Base-by-base conservation (phyloP, 2,888 invertebrate genomes). In the Eupithecia abbreviata region DNA sequence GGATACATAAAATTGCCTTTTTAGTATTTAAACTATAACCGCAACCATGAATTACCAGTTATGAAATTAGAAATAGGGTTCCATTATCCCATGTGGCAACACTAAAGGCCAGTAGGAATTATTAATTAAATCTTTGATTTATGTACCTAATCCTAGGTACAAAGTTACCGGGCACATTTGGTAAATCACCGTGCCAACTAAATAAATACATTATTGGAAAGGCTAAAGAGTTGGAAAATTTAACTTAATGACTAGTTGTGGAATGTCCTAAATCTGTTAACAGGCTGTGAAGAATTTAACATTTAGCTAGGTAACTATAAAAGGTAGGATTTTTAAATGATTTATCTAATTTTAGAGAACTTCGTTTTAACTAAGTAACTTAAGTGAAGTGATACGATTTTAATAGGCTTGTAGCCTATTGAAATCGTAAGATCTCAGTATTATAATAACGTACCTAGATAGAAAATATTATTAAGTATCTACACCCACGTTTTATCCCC, bases 211-310 rank as follows among this genome's bases (percentile, higher is more conserved):
- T 71, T 47, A 72, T 70, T 75, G 55, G 69, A 77, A 72, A 69
- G n/a, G 72, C 75, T 72, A 73, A 71, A 71, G 51, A 67, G 77
- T 73, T 73, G 73, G 68, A 73, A 78, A 76, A 74, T 76, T 72
- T 76, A 78, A 76, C 78, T 78, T 78, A 78, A 70, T 78, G 78
- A 78, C 76, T 78, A 78, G 78, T 76, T 72, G 78, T 76, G 78
- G 78, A 78, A 78, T 78, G 78, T 78, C 74, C 78, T 78, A 74
- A 65, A 75, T 51, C 58, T 49, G 74, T 72, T 47, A 76, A 76
- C 55, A 74, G 75, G 71, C 62, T 74, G 70, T 69, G 69, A 72
- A 72, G 55, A 70, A 74, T 68, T 75, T 47, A 65, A 73, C 49
- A 74, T 58, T 70, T 66, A 65, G 65, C 12, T 75, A 75, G 47